These are phyloP conservation scores for Diarsia mendica DNA, from an alignment of 2,888 invertebrate species.

Conservation along the genomic window DNA sequence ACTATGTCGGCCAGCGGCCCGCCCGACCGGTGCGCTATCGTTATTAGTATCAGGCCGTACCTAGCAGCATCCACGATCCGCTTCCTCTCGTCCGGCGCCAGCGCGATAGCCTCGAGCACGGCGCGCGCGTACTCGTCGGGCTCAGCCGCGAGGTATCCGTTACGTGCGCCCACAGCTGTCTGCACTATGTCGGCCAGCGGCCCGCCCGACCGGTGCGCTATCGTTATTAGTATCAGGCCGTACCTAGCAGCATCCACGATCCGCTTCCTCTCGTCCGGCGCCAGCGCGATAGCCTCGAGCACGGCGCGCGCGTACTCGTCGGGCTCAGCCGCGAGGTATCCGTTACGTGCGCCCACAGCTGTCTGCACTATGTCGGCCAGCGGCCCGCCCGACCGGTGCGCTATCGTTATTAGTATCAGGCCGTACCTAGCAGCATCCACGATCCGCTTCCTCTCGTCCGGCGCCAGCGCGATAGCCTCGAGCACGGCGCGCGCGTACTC, in stretches of 20 bases:
- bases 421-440: conserved; percentile 93
- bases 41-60: conserved; percentile 87
- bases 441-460: conserved; percentile 91
- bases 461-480: conserved; percentile 92
- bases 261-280: conserved; percentile 89
- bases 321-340: conserved; percentile 95
- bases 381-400: conserved; percentile 98
- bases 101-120: conserved; percentile 92
- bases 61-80: conserved; percentile 94
- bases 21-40: conserved; percentile 97
- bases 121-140: conserved; percentile 95
- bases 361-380: conserved; percentile 96
- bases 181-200: conserved; percentile 97
- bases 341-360: conserved; percentile 92
- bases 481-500: conserved; percentile 95
- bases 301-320: conserved; percentile 95
- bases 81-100: conserved; percentile 90
- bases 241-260: conserved; percentile 94
- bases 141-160: conserved; percentile 95
- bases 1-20: conserved; percentile 98
- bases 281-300: conserved; percentile 92
- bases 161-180: conserved; percentile 92
- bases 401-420: conserved; percentile 92
- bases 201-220: conserved; percentile 98
- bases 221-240: conserved; percentile 89